These are phyloP conservation scores for Eulemur rubriventer DNA, from an alignment of 2,797 vertebrate genomes.

Conservation along the genomic window DNA sequence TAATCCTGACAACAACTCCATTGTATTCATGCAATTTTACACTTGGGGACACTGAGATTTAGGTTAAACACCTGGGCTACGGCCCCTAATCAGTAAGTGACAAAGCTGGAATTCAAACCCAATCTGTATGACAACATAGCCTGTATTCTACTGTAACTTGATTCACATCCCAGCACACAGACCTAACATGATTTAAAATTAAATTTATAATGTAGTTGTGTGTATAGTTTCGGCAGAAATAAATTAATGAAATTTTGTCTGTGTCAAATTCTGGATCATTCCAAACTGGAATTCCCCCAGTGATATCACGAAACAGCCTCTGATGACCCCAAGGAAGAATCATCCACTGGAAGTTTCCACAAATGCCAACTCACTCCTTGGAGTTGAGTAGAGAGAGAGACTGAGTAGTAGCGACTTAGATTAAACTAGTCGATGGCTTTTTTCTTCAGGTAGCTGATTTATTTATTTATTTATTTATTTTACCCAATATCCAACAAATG, in stretches of 20 bases:
- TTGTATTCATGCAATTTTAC: background rate
- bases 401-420: background rate
- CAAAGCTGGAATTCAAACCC: background rate
- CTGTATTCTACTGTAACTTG: background rate
- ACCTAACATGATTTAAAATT: background rate
- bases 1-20: background rate
- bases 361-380: constrained; percentile 21
- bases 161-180: background rate
- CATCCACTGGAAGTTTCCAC: constrained; percentile 70
- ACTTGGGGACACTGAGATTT: background rate
- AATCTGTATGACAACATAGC: background rate
- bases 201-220: background rate
- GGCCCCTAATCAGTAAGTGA: background rate
- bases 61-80: background rate
- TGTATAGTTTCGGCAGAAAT: background rate
- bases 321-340: constrained; percentile 56
- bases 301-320: constrained; percentile 33
- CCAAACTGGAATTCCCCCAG: constrained; percentile 64
- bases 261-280: constrained; percentile 52
- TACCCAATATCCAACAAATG: background rate
- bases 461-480: too few relatives aligned
- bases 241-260: background rate
- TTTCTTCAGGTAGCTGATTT: background rate
- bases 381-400: constrained; percentile 8
- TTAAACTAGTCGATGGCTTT: background rate